Percentiles rank a stretch among this genome's conserved stretches.
Conservation (phyloP, 1,140 invertebrate genomes). For the Cydia fagiglandana region DNA sequence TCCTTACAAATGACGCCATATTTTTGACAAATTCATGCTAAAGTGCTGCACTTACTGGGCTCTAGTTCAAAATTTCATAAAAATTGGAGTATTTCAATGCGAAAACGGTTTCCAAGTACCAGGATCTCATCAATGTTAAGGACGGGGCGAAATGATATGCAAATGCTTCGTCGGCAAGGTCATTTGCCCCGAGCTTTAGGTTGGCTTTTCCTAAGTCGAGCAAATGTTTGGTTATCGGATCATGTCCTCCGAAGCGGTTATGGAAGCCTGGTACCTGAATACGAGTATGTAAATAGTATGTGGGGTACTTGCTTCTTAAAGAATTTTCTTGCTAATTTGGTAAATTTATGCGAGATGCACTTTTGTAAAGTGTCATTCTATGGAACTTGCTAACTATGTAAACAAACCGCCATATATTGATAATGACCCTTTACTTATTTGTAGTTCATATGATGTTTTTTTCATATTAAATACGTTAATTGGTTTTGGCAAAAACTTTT, state of each 20-base stretch:
- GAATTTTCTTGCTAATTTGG: neutral
- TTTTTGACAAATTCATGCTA: neutral
- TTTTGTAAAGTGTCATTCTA: too few relatives aligned
- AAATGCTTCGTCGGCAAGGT: slow-evolving; percentile 21
- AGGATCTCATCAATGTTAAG: slow-evolving; percentile 21
- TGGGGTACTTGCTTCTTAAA: neutral
- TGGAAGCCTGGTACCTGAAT: slow-evolving; percentile 26
- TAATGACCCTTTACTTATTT: too few relatives aligned
- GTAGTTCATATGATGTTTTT: too few relatives aligned
- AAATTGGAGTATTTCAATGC: slow-evolving; percentile 2
- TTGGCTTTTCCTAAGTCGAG: slow-evolving; percentile 13
- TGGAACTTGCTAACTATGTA: too few relatives aligned
- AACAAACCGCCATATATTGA: too few relatives aligned
- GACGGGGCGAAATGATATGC: slow-evolving; percentile 13
- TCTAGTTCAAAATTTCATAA: slow-evolving; percentile 4
- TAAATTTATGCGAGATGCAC: neutral
- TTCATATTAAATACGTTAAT: neutral
- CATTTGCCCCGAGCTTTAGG: slow-evolving; percentile 27
- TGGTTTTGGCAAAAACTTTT: neutral
- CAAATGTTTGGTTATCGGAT: slow-evolving; percentile 29
- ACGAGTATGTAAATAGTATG: neutral
- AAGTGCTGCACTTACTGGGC: neutral
- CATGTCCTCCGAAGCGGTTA: slow-evolving; percentile 20
- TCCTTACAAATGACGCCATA: neutral
- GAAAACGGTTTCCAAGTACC: slow-evolving; percentile 11